Evolutionary conservation across 1,140 invertebrate species (phyloP), one percentile per base, ranked within the genome.

Genomic region (Dendrolimus punctatus): DNA sequence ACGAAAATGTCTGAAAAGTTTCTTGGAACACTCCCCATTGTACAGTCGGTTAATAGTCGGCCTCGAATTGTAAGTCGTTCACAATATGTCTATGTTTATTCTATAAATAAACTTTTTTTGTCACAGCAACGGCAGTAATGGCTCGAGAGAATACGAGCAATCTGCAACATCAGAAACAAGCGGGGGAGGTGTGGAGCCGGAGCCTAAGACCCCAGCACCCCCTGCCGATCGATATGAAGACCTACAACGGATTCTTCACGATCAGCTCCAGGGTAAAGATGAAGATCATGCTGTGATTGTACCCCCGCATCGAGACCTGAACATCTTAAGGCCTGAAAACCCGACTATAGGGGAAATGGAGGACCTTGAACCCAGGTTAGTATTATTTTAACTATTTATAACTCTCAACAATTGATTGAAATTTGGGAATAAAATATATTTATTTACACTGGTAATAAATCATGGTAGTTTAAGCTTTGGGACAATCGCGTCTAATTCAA

Each of bases 301-400:
- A 4, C 87, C 89, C 6, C 87, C 85, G 6, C 88, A 86, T 23
- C 87, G 89, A 45, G 83, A 90, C 46, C 80, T 88, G 5, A 88
- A 88, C 57, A 62, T 86, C 4, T 59, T 87, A 44, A 64, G 85
- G 49, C 77, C 73, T 0, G 83, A 89, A 48, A 91, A 93, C 76
- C 92, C 92, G 0, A 91, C 90, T 5, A 87, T 94, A 38, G 90
- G 87, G 0, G 90, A 93, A 50, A 70, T 94, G 71, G 90, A 91
- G 57, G 88, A 90, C 41, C 70, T 91, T 44, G 85, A 88, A 66
- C 73, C 84, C n/a, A 89, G 89, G 92, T 93, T 60, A 88, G 90
- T 36, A 36, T 46, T 36, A 36, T 23, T 6, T 46, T 23, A 23
- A 46, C 23, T 8, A 6, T 0, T 6, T 37, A 6, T 23, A 2